Evolutionary conservation across 1,140 invertebrate genomes (phyloP).

Genomic region (Aphelenchoides fujianensis): DNA sequence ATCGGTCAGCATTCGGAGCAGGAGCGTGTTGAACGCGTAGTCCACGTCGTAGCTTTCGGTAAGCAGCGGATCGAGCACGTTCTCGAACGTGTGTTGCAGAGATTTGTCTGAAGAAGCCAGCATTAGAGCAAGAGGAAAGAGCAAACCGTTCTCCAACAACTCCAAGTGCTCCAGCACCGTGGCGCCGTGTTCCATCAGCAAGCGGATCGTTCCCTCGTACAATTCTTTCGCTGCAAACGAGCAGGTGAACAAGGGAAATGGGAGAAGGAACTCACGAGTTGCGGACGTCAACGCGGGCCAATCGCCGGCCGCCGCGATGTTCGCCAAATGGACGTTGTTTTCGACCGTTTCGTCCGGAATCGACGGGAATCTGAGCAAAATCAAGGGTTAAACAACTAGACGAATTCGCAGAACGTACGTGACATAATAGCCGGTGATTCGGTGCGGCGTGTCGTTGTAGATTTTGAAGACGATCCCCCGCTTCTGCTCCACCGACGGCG

Average conservation of each 20-base stretch:
- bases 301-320: slow-evolving; percentile 54
- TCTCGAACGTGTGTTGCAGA: slow-evolving; percentile 41
- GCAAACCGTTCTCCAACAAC: slow-evolving; percentile 51
- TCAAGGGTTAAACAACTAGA: not conserved
- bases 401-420: slow-evolving; percentile 35
- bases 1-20: slow-evolving; percentile 61
- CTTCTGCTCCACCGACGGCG: not conserved
- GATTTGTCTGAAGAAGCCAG: slow-evolving; percentile 35
- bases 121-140: slow-evolving; percentile 7
- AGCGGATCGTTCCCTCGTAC: slow-evolving; percentile 59
- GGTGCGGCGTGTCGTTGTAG: slow-evolving; percentile 38
- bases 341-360: slow-evolving; percentile 59
- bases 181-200: slow-evolving; percentile 58
- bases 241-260: slow-evolving; percentile 18
- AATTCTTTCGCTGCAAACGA: slow-evolving; percentile 54
- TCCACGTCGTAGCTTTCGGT: slow-evolving; percentile 56
- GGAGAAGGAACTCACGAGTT: slow-evolving; percentile 39
- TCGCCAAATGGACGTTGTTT: slow-evolving; percentile 54
- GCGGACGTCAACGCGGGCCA: slow-evolving; percentile 53
- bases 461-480: slow-evolving; percentile 46
- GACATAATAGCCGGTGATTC: slow-evolving; percentile 51
- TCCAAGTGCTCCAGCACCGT: slow-evolving; percentile 56
- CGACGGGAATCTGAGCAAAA: slow-evolving; percentile 52
- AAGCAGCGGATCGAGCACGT: slow-evolving; percentile 54
- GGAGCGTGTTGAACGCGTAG: slow-evolving; percentile 56